Evolutionary conservation across 2,888 invertebrate species (phyloP).

Genomic region (Horisme vitalbata): DNA sequence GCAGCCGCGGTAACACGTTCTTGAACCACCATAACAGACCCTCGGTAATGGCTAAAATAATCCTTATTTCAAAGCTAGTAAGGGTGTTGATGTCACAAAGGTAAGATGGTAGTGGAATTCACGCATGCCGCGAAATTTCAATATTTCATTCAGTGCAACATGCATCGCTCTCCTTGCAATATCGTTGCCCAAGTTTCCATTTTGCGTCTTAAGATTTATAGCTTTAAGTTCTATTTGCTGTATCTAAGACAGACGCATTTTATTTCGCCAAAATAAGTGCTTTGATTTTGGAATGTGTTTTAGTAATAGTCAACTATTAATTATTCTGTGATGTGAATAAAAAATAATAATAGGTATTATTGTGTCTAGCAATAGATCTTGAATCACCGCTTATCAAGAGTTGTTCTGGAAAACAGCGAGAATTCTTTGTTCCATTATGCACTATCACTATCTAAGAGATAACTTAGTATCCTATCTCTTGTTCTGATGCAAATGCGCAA

Average conservation of each 20-base stretch:
- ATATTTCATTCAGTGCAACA: conserved; percentile 56
- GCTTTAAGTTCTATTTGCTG: conserved; percentile 2
- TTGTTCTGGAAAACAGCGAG: not conserved
- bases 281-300: conserved; percentile 2
- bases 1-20: conserved; percentile 46
- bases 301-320: not conserved
- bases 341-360: not conserved
- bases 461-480: conserved; percentile 41
- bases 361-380: not conserved
- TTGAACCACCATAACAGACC: conserved; percentile 28
- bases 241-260: not conserved
- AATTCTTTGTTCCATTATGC: conserved; percentile 2
- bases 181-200: not conserved
- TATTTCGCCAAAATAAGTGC: not conserved
- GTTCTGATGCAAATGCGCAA: conserved; percentile 71
- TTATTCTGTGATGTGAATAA: not conserved
- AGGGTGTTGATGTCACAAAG: conserved; percentile 8
- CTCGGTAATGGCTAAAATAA: conserved; percentile 25
- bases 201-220: not conserved
- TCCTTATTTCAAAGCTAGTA: conserved; percentile 26
- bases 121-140: conserved; percentile 54
- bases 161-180: conserved; percentile 45
- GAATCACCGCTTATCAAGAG: not conserved
- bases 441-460: conserved; percentile 8
- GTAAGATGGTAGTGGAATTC: conserved; percentile 34